Base-by-base conservation (phyloP, 2,113 vertebrate genomes). In the Cololabis saira region DNA sequence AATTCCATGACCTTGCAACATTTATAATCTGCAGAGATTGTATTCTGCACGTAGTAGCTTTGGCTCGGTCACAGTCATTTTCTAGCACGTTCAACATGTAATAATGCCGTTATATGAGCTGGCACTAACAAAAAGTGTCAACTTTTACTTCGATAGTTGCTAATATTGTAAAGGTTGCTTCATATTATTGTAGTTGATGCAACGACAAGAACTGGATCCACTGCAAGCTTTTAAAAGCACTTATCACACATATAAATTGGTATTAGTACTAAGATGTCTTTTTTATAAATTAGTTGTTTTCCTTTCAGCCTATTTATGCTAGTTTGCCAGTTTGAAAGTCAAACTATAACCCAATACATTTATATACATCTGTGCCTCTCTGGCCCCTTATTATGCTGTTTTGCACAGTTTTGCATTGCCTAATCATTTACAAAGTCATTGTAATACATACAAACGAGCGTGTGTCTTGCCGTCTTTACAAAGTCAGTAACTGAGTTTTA, bases 341-440 rank as follows among this genome's bases (percentile, higher is more conserved):
- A 71, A 53, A 56, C 49, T 11, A 21, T 65, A 70, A 81, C 68
- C 78, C 43, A 62, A 72, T 63, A 54, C 65, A 10, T 81, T 87
- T 65, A n/a, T 50, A 60, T 69, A 72, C 82, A 82, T 82, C 52
- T 44, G 52, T n/a, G 57, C 57, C 49, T 27, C 48, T 55, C 41
- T 60, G 12, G 44, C 58, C 49, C 55, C 45, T 14, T 57, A 58
- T 85, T 79, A 77, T 79, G 30, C 57, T 59, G 75, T 69, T 82
- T 58, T 78, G 71, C 45, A 43, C 47, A 65, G 51, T 71, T 71
- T 74, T 65, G 49, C 71, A 74, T 67, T 45, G 49, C 27, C 56
- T 79, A 67, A 82, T 89, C 65, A 49, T 55, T 68, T 62, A 49
- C 61, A 77, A 69, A 81, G 70, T 61, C 81, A 41, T 41, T 16